Evolutionary conservation across 1,140 invertebrate genomes (phyloP), one percentile per base, ranked within the genome.

Genomic region (Charaxes varanes): DNA sequence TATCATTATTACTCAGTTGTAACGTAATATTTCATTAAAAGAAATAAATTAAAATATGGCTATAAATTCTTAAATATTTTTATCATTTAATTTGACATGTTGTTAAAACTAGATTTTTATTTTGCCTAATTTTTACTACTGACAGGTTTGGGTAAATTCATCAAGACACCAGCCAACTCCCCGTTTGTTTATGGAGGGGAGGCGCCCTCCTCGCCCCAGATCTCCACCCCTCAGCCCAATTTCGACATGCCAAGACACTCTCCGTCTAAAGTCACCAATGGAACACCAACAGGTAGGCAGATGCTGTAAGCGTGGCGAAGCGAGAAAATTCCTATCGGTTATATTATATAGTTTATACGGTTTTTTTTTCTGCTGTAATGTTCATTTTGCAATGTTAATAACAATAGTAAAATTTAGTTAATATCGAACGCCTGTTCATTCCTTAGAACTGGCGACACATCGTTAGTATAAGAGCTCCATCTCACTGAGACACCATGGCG

Each of bases 131-230:
- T 41, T n/a, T n/a, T n/a, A n/a, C n/a, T n/a, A n/a, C n/a, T n/a
- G n/a, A 4, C 48, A 83, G 81, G 81, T 30, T 72, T 72, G 21
- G 87, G 87, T 11, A 82, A 77, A 13, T 88, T 86, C 51, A 46
- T 88, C 32, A 82, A 83, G 41, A 86, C 85, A 0, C 72, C 80
- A 0, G 63, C 73, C 2, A 68, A 82, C 48, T 63, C 72, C n/a
- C 85, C 86, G 2, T 71, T 69, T 44, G 77, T 87, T 28, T 88
- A 79, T 47, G 84, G 84, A 13, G 69, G 58, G 26, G 64, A 67
- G 23, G 26, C 28, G 10, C 16, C 49, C 17, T 55, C 40, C 4
- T 4, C 33, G 4, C 34, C 31, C 6, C 22, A 12, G 15, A 38
- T 42, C n/a, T 5, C 14, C 3, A 11, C 34, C 16, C 10, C 16